These are phyloP conservation scores for Cirrhinus molitorella DNA, from an alignment of 2,797 vertebrate genomes.

Conservation along the genomic window DNA sequence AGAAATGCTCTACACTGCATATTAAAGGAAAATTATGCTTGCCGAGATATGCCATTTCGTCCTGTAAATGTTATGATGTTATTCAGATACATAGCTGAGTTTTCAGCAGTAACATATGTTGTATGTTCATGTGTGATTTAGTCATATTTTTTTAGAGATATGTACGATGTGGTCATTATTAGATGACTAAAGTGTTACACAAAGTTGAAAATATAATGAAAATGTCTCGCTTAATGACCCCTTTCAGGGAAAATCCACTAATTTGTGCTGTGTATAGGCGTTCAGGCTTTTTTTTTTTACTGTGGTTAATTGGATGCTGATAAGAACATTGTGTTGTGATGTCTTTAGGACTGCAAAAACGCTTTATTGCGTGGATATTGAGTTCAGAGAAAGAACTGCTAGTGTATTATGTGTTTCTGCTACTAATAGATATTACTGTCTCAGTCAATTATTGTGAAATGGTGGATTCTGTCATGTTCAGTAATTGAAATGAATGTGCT, in stretches of 20 bases:
- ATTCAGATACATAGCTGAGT: neutral
- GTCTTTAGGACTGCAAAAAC: neutral
- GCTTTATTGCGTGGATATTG: neutral
- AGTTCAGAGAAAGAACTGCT: neutral
- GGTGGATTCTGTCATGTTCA: neutral
- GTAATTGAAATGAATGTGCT: conserved; percentile 10
- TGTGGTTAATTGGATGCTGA: conserved; percentile 10
- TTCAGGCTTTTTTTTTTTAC: neutral
- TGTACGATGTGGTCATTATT: neutral
- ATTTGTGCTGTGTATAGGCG: neutral
- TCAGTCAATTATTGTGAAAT: neutral
- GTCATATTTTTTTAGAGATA: neutral
- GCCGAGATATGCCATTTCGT: too few species aligned
- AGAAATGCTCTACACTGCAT: neutral
- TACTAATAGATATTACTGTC: neutral
- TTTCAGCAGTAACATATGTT: neutral
- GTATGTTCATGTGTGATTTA: neutral
- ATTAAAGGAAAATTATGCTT: neutral
- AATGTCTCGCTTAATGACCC: neutral
- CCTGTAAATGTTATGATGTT: neutral
- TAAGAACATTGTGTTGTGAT: neutral
- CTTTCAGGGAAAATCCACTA: neutral
- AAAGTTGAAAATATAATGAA: neutral
- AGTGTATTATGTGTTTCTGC: neutral
- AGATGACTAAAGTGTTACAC: neutral